Conservation (phyloP, 2,888 invertebrate species). For the Erpobdella octoculata region DNA sequence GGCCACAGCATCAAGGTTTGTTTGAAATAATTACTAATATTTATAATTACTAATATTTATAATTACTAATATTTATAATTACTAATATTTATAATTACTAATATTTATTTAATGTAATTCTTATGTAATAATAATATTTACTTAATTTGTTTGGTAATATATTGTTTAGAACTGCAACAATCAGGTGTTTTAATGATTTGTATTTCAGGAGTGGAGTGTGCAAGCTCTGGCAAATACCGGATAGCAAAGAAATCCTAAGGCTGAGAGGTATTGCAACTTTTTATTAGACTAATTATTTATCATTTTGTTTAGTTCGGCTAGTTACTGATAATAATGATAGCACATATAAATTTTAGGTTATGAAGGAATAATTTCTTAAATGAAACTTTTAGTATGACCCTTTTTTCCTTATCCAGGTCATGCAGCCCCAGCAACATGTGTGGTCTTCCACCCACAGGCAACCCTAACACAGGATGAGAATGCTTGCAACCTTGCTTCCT, state of each 20-base stretch:
- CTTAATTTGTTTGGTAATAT: no score
- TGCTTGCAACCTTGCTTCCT: conserved; percentile 79
- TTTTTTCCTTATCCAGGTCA: conserved; percentile 59
- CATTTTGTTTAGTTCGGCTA: no score
- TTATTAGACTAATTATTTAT: neutral
- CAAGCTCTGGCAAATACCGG: conserved; percentile 81
- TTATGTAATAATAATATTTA: no score
- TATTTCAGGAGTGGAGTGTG: conserved; percentile 75
- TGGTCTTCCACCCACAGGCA: conserved; percentile 83
- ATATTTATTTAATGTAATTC: no score
- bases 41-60: neutral
- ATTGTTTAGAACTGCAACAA: no score
- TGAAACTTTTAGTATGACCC: neutral
- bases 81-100: neutral
- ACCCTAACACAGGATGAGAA: conserved; percentile 56
- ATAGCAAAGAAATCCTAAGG: conserved; percentile 60
- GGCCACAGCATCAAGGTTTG: conserved; percentile 91
- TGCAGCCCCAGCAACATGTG: conserved; percentile 77
- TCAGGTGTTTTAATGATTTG: no score
- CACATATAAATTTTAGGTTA: neutral
- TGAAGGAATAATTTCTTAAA: neutral
- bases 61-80: neutral
- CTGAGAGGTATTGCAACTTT: conserved; percentile 48
- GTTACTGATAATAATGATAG: neutral
- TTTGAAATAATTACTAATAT: neutral